Evolutionary conservation across 2,888 invertebrate genomes (phyloP).

Genomic region (Apeira syringaria): DNA sequence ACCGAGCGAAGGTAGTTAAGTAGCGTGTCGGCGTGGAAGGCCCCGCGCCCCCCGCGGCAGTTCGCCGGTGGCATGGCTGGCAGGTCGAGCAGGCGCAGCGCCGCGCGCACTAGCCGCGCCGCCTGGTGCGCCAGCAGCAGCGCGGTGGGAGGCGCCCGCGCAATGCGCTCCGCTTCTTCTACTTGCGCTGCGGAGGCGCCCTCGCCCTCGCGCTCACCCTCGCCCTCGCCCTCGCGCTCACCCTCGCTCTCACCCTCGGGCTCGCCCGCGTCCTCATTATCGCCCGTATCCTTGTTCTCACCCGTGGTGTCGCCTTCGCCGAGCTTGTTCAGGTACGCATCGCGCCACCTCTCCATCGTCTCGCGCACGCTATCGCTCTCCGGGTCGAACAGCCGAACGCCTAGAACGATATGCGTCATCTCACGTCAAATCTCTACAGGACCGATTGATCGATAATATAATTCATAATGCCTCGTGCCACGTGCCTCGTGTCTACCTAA

Average conservation of each 20-base stretch:
- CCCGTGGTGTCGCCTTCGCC: conserved; percentile 8
- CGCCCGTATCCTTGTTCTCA: too few species aligned
- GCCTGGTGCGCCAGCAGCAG: conserved; percentile 33
- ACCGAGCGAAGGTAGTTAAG: conserved; percentile 70
- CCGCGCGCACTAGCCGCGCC: conserved; percentile 44
- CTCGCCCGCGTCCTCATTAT: too few species aligned
- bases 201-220: too few species aligned
- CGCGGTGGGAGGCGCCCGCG: conserved; percentile 27
- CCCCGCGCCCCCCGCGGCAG: conserved; percentile 51
- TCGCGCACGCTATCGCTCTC: conserved; percentile 39
- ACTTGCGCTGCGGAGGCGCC: conserved; percentile 13
- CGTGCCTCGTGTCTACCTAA: too few species aligned
- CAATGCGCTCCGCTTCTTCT: conserved; percentile 20
- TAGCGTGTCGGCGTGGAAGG: conserved; percentile 70
- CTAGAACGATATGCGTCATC: conserved; percentile 33
- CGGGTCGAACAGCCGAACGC: conserved; percentile 60
- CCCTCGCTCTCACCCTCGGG: too few species aligned
- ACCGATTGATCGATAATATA: too few species aligned
- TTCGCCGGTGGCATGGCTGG: conserved; percentile 38
- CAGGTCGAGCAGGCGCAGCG: conserved; percentile 42
- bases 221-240: too few species aligned
- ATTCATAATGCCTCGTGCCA: too few species aligned
- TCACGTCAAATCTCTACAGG: too few species aligned
- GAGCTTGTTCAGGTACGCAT: conserved; percentile 27
- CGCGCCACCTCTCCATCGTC: conserved; percentile 37